Conservation (phyloP, 2,797 vertebrate genomes). For the Etheostoma perlongum region DNA sequence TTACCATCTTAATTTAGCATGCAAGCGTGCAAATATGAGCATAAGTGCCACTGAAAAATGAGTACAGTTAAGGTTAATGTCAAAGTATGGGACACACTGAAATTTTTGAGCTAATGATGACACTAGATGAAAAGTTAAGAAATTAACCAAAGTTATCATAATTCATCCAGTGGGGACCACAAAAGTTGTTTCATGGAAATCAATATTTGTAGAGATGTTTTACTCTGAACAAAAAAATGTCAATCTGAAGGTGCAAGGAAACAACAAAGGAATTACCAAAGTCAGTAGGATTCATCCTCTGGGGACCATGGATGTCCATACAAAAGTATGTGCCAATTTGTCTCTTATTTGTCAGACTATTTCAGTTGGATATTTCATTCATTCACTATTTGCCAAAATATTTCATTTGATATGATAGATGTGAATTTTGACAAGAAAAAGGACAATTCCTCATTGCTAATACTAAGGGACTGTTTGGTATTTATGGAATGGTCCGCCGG, state of each 20-base stretch:
- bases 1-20: background rate
- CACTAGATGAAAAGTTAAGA: background rate
- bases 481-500: too few species aligned
- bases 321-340: background rate
- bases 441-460: background rate
- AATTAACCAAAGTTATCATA: background rate
- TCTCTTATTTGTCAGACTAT: background rate
- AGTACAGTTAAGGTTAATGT: background rate
- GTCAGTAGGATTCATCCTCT: background rate
- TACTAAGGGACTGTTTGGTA: too few species aligned
- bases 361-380: background rate
- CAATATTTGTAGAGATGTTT: background rate
- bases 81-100: background rate
- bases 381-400: background rate
- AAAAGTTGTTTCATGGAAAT: background rate
- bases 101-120: background rate
- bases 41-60: background rate
- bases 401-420: background rate
- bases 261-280: background rate
- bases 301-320: background rate
- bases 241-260: background rate
- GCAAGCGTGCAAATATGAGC: background rate
- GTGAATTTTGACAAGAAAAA: background rate
- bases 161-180: background rate
- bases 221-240: background rate